Evolutionary conservation across 1,140 invertebrate species (phyloP), one percentile per base, ranked within the genome.

Genomic region (Apolygus lucorum): DNA sequence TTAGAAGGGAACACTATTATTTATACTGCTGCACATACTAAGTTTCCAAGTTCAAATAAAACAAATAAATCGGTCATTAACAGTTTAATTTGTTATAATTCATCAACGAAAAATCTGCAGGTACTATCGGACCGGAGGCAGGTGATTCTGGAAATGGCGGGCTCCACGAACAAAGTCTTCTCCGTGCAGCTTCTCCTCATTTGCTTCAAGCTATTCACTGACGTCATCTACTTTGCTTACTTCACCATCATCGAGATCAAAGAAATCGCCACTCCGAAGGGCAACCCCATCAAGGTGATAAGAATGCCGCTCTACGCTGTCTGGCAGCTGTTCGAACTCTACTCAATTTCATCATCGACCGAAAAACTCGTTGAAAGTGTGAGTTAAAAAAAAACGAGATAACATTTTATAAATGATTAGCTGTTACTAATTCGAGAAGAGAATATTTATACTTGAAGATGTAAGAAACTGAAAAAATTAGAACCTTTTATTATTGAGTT

Each of bases 141-240:
- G 22, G 22, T 4, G 22, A 11, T 59, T 59, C 22, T 59, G 22
- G 54, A 59, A 24, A 8, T 59, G 2, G 54, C 54, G 8, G 54
- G 22, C 4, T 59, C 22, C 11, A 22, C 22, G 8, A 59, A 59
- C 22, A 59, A 24, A 24, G 22, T 59, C 22, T 59, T 59, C 22
- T 59, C 54, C 11, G 54, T 59, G 4, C 54, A 59, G 22, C 22
- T 59, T 8, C 54, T 59, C 22, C 54, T 59, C 54, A 13, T 59
- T 59, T 59, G 54, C 22, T 59, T 59, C 54, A 59, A 59, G 22
- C 22, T 59, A 59, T 59, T 59, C 54, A 59, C 54, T 24, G 54
- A 59, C 22, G 22, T 59, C 11, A 59, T 59, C 22, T 59, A 59
- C 54, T 59, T 59, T 22, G 54, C 54, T 4, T 59, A 59, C 22